phyloP scores from a whole-genome alignment of 2,113 vertebrate species.

The Erythrocercus mccallii region DNA sequence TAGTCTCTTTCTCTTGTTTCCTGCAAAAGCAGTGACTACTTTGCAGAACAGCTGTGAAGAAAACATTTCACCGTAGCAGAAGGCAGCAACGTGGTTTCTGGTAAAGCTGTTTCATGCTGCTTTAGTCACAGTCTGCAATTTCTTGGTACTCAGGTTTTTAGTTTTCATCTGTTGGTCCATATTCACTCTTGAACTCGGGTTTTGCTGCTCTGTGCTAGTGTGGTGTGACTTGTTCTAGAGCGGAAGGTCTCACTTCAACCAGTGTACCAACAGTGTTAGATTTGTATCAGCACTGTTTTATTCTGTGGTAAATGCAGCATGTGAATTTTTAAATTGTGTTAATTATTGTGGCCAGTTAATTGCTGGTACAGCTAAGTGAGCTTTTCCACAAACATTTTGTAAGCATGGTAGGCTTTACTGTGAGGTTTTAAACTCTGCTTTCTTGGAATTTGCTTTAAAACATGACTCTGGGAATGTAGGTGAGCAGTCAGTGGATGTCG shows the following conservation, averaged over 20 bases:
- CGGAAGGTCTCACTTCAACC: neutral
- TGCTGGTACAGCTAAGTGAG: neutral
- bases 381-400: neutral
- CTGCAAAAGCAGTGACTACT: neutral
- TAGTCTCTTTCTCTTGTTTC: neutral
- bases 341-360: neutral
- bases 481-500: neutral
- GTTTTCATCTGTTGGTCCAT: neutral
- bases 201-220: neutral
- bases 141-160: neutral
- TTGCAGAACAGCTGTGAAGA: neutral
- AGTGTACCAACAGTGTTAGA: neutral
- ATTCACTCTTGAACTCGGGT: accelerated
- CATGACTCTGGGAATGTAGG: neutral
- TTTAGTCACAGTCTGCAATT: neutral
- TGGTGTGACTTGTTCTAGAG: neutral
- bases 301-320: neutral
- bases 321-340: neutral
- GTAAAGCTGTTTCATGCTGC: neutral
- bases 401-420: neutral
- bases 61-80: neutral
- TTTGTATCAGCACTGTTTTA: slow-evolving; percentile 24
- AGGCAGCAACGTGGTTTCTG: accelerated
- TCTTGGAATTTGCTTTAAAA: neutral
- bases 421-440: neutral